phyloP scores from a whole-genome alignment of 2,113 vertebrate genomes.

The Poecile atricapillus region DNA sequence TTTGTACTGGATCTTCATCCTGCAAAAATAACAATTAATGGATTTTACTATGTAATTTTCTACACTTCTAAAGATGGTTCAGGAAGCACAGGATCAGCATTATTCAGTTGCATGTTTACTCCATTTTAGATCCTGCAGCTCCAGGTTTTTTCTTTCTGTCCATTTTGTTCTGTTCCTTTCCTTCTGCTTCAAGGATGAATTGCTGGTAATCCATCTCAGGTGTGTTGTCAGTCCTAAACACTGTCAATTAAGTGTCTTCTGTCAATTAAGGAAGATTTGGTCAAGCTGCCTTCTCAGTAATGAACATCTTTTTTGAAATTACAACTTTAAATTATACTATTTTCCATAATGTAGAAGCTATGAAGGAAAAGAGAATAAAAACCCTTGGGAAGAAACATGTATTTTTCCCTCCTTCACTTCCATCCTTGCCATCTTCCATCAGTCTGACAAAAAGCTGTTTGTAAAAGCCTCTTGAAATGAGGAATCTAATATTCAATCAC shows the following conservation, averaged over 20 bases:
- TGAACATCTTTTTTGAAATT: not conserved
- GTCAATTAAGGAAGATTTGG: not conserved
- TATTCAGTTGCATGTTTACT: not conserved
- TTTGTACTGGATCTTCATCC: not conserved
- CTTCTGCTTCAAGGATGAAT: not conserved
- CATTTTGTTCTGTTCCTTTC: not conserved
- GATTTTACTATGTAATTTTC: not conserved
- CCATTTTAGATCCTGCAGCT: not conserved
- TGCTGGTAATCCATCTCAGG: not conserved
- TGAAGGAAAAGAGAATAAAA: not conserved
- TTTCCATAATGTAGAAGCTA: not conserved
- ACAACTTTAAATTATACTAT: not conserved
- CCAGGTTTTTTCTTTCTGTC: not conserved
- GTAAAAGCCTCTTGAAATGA: conserved; percentile 39
- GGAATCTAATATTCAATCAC: conserved; percentile 43
- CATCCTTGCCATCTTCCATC: not conserved
- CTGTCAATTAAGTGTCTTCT: not conserved
- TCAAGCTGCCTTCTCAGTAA: not conserved
- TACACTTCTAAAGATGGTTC: not conserved
- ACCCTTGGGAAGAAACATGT: not conserved
- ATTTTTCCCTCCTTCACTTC: not conserved
- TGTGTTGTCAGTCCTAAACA: not conserved
- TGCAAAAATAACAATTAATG: not conserved
- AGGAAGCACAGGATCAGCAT: not conserved
- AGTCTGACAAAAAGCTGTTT: conserved; percentile 14